These are phyloP conservation scores for Stenchaetothrips biformis DNA, from an alignment of 2,888 invertebrate genomes.

Conservation along the genomic window DNA sequence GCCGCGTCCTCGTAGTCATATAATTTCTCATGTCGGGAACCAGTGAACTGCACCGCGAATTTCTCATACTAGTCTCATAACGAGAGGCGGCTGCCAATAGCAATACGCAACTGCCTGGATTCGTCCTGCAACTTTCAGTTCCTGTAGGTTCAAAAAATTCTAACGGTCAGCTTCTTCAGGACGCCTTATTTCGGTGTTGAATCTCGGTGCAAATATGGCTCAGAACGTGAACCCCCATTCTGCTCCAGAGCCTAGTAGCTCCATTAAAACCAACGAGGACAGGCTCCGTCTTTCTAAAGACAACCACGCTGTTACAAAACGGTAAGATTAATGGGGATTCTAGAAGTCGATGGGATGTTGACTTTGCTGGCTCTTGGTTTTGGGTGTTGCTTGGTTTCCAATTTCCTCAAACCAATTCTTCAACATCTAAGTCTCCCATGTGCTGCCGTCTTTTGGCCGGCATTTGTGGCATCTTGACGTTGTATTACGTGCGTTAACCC, in stretches of 20 bases:
- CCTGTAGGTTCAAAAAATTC: constrained; percentile 5
- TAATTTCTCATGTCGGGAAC: background rate
- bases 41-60: background rate
- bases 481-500: background rate
- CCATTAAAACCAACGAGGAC: constrained; percentile 74
- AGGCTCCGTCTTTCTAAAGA: constrained; percentile 64
- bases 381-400: background rate
- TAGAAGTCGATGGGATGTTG: constrained; percentile 33
- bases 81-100: background rate
- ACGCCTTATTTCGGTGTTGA: background rate
- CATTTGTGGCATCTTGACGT: background rate
- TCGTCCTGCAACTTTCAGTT: background rate
- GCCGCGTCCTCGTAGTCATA: too few relatives aligned
- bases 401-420: background rate
- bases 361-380: background rate
- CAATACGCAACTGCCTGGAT: background rate
- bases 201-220: constrained; percentile 56
- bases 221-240: constrained; percentile 82
- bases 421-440: background rate
- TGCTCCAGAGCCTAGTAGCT: constrained; percentile 65
- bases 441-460: background rate
- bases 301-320: constrained; percentile 86
- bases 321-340: constrained; percentile 53
- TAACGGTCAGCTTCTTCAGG: constrained; percentile 2
- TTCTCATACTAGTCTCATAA: background rate